Evolutionary conservation across 2,888 invertebrate species (phyloP).

Genomic region (Caenorhabditis uteleia): DNA sequence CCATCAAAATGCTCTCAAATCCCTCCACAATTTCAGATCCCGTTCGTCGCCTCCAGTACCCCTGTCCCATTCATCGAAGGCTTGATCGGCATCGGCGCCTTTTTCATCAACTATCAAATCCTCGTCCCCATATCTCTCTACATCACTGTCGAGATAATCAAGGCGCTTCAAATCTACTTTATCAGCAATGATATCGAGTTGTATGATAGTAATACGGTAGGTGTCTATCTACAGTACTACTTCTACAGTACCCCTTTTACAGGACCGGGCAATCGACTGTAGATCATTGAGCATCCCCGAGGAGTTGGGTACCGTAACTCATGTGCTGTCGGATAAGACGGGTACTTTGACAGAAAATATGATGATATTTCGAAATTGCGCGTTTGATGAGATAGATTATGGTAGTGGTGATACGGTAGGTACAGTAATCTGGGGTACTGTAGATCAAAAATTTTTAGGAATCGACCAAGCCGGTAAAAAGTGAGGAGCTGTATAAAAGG

Average conservation of each 20-base stretch:
- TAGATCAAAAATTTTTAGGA: conserved; percentile 2
- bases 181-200: conserved; percentile 88
- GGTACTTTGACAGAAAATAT: conserved; percentile 91
- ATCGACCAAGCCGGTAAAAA: conserved; percentile 17
- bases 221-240: background rate
- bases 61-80: conserved; percentile 40
- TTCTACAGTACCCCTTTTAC: background rate
- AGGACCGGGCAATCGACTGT: conserved; percentile 83
- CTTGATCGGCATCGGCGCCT: conserved; percentile 44
- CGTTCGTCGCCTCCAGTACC: conserved; percentile 24
- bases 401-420: conserved; percentile 13
- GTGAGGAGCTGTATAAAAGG: conserved; percentile 14
- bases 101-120: conserved; percentile 59
- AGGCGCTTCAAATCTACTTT: conserved; percentile 91
- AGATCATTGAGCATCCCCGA: conserved; percentile 84
- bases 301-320: conserved; percentile 74
- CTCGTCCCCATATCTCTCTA: conserved; percentile 96
- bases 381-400: conserved; percentile 46
- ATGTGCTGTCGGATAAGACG: conserved; percentile 63
- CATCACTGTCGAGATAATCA: conserved; percentile 94
- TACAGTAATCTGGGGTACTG: background rate
- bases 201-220: conserved; percentile 78
- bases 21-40: conserved; percentile 35
- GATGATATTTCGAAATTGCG: conserved; percentile 90
- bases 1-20: no score